These are phyloP conservation scores for Macroramphosus scolopax DNA, from an alignment of 2,797 vertebrate genomes.

Conservation along the genomic window DNA sequence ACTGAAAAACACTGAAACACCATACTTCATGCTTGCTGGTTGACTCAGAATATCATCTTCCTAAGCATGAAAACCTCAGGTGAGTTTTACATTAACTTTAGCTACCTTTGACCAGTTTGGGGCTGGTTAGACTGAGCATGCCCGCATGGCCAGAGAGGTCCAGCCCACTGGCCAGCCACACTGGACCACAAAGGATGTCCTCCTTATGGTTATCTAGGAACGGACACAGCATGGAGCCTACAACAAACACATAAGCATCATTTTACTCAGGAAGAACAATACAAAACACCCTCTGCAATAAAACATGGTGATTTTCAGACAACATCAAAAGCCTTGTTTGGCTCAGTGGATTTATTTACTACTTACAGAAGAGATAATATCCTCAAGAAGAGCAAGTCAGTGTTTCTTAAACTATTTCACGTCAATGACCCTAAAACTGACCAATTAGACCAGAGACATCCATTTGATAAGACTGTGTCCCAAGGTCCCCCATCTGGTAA, in stretches of 20 bases:
- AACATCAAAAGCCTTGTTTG: no score
- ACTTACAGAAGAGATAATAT: no score
- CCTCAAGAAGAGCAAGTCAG: no score
- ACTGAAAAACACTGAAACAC: slow-evolving; percentile 3
- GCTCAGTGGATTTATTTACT: no score
- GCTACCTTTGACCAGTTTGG: slow-evolving; percentile 99
- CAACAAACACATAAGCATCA: slow-evolving; percentile 3
- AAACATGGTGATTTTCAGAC: no score
- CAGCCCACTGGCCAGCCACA: slow-evolving; percentile 96
- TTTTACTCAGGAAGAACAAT: background rate
- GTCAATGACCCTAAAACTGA: no score
- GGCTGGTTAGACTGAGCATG: slow-evolving; percentile 97
- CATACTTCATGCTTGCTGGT: background rate
- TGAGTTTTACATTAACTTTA: background rate
- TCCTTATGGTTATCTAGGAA: slow-evolving; percentile 98
- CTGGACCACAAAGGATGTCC: slow-evolving; percentile 95
- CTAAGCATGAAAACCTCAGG: background rate
- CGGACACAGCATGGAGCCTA: slow-evolving; percentile 90
- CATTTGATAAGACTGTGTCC: no score
- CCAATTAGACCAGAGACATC: no score
- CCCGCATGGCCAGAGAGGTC: slow-evolving; percentile 97
- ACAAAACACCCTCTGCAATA: background rate
- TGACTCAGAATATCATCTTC: background rate
- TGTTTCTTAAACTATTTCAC: no score
- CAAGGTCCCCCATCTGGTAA: no score